These are phyloP conservation scores for Sebastes paucispinis DNA, from an alignment of 2,797 vertebrate species.

Conservation along the genomic window DNA sequence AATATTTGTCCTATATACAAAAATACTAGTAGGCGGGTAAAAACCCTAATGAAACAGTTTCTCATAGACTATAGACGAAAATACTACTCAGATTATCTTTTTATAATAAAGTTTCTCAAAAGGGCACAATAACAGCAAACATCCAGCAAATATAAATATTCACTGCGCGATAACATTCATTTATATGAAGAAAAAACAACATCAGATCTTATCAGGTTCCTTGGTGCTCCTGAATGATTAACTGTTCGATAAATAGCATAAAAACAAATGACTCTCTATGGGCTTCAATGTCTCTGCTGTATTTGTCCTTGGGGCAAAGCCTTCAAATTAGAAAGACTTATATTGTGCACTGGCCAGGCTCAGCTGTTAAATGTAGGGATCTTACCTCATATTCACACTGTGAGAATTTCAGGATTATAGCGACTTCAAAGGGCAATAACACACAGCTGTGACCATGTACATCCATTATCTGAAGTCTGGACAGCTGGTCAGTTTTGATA, in stretches of 20 bases:
- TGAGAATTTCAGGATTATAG: conserved; percentile 47
- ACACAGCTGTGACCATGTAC: conserved; percentile 44
- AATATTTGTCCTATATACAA: neutral
- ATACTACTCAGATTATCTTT: conserved; percentile 13
- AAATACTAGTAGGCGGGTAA: neutral
- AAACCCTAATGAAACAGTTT: neutral
- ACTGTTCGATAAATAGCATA: conserved; percentile 50
- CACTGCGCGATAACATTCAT: neutral
- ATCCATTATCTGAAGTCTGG: conserved; percentile 27
- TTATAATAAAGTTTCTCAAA: conserved; percentile 40
- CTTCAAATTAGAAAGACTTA: conserved; percentile 37
- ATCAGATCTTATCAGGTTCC: conserved; percentile 36
- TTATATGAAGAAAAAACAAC: conserved; percentile 15
- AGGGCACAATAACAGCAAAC: conserved; percentile 20
- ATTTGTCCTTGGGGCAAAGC: conserved; percentile 31
- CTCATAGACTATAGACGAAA: conserved; percentile 2
- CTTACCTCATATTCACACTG: conserved; percentile 37
- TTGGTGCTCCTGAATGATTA: conserved; percentile 38
- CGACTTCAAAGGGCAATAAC: conserved; percentile 57
- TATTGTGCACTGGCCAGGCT: conserved; percentile 5
- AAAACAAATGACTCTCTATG: conserved; percentile 44
- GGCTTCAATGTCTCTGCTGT: conserved; percentile 31
- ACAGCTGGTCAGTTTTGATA: conserved; percentile 50
- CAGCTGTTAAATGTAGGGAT: conserved; percentile 19
- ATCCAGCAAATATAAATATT: conserved; percentile 51